Conservation (phyloP, 2,797 vertebrate species). For the Mormyrus proboscirostris region DNA sequence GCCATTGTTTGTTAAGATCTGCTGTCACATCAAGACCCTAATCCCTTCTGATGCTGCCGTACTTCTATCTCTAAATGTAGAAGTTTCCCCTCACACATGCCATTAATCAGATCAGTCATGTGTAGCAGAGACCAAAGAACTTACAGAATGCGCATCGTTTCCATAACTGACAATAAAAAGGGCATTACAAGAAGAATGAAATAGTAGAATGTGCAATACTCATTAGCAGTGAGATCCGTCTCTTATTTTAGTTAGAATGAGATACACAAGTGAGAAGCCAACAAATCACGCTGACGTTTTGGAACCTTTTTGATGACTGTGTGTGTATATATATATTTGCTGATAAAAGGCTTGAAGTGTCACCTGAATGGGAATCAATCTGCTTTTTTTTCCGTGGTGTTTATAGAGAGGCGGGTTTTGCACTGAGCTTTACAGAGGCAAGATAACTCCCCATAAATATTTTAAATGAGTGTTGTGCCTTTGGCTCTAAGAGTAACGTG, state of each 20-base stretch:
- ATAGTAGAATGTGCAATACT: not conserved
- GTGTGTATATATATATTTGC: not conserved
- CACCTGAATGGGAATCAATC: not conserved
- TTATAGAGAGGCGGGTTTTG: not conserved
- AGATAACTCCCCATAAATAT: constrained; percentile 35
- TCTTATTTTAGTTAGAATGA: not conserved
- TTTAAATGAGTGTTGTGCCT: constrained; percentile 30
- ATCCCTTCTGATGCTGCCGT: not conserved
- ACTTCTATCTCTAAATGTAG: not conserved
- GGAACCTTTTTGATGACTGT: not conserved
- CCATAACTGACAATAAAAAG: not conserved
- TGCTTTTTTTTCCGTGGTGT: not conserved
- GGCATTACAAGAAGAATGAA: not conserved
- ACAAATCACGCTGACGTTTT: not conserved
- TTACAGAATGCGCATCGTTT: not conserved
- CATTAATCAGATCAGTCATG: not conserved
- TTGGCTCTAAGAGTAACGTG: constrained; percentile 31
- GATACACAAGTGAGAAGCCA: not conserved
- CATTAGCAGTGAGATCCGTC: not conserved
- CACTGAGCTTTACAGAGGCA: constrained; percentile 25
- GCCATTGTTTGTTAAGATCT: not conserved
- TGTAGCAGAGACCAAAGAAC: not conserved
- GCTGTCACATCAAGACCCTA: not conserved
- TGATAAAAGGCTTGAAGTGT: not conserved
- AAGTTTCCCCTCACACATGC: not conserved